These are phyloP conservation scores for Hypolimnas misippus DNA, from an alignment of 2,888 invertebrate species.

Conservation along the genomic window DNA sequence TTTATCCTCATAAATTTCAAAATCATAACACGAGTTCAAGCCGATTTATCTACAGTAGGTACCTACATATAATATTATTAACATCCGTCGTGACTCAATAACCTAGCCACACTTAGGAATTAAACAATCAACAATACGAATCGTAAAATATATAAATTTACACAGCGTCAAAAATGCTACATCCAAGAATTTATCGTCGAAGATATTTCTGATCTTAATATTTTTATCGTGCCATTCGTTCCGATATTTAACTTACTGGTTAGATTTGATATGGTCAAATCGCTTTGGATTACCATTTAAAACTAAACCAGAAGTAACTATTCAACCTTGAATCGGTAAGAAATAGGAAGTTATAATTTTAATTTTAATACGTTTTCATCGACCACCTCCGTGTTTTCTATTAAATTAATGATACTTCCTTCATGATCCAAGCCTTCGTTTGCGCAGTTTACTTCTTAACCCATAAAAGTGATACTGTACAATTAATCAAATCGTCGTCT, in stretches of 20 bases:
- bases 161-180: background rate
- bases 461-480: background rate
- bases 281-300: conserved; percentile 28
- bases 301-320: conserved; percentile 29
- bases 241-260: conserved; percentile 33
- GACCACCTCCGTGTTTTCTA: background rate
- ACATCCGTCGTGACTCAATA: conserved; percentile 12
- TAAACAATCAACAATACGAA: conserved; percentile 2
- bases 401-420: background rate
- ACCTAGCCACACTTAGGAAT: background rate
- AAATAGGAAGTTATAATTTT: conserved; percentile 14
- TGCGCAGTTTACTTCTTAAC: background rate
- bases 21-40: background rate
- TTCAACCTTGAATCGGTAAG: conserved; percentile 20
- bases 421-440: background rate
- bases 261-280: conserved; percentile 34
- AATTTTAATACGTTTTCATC: background rate
- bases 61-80: background rate
- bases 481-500: conserved; percentile 7
- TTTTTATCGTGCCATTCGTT: conserved; percentile 30
- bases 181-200: background rate
- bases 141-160: background rate
- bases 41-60: background rate
- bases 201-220: conserved; percentile 8
- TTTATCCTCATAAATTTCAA: background rate